These are phyloP conservation scores for Onychostruthus taczanowskii DNA, from an alignment of 2,113 vertebrate species.

Conservation along the genomic window DNA sequence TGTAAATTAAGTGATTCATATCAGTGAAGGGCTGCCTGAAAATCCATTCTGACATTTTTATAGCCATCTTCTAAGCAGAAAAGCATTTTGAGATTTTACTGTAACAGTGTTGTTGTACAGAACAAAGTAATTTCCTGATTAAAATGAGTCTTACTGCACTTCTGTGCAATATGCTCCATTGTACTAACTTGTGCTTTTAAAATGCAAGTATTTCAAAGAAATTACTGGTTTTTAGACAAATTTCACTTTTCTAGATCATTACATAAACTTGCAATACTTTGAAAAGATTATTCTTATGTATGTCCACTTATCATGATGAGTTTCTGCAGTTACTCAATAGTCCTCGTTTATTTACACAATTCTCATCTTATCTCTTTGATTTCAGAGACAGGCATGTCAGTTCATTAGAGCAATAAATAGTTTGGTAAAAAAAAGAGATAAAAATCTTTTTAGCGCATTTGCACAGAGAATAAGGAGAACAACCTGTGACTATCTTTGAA, in stretches of 20 bases:
- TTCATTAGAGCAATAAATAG: not conserved
- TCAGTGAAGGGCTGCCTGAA: not conserved
- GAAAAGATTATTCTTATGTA: not conserved
- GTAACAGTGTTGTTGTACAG: not conserved
- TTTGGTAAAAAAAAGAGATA: not conserved
- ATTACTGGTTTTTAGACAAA: not conserved
- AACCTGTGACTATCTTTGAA: not conserved
- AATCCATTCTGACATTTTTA: not conserved
- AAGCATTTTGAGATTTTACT: not conserved
- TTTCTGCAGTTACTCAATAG: not conserved
- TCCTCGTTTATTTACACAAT: not conserved
- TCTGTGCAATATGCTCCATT: not conserved
- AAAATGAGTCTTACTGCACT: not conserved
- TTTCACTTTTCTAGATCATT: not conserved
- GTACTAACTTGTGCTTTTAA: not conserved
- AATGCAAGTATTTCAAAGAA: not conserved
- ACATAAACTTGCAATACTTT: not conserved
- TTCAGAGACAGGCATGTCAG: not conserved
- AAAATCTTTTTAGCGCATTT: not conserved
- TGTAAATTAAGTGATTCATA: not conserved
- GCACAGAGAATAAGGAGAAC: not conserved
- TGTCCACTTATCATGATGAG: not conserved
- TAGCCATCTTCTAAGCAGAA: not conserved
- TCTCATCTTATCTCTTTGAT: not conserved
- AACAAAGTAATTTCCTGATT: not conserved